Conservation (phyloP, 2,888 invertebrate species). For the Drosophila lutescens region DNA sequence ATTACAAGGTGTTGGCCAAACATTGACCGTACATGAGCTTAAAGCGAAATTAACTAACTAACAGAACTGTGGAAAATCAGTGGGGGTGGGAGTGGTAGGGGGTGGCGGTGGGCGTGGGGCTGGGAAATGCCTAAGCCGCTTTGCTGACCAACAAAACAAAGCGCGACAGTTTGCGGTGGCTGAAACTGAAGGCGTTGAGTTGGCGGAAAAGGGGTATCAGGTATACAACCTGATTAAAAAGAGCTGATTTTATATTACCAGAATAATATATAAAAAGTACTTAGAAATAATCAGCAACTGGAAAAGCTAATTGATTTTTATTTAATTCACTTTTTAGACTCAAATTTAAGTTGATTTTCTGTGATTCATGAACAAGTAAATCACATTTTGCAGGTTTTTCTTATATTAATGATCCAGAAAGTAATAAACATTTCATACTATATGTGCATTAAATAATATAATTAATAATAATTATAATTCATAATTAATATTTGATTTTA, state of each 20-base stretch:
- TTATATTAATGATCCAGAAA: too few species aligned
- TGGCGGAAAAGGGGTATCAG: neutral
- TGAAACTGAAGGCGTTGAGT: neutral
- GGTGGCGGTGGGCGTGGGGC: neutral
- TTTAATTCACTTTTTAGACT: neutral
- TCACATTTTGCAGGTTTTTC: too few species aligned
- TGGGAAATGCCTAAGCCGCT: slow-evolving; percentile 22
- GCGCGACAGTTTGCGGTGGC: slow-evolving; percentile 8
- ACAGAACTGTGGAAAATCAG: slow-evolving; percentile 19
- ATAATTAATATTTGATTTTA: too few species aligned
- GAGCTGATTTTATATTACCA: too few species aligned
- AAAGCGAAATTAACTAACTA: slow-evolving; percentile 73
- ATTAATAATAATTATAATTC: too few species aligned
- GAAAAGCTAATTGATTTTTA: neutral
- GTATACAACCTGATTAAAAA: neutral
- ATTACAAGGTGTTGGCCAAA: slow-evolving; percentile 82
- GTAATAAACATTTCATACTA: too few species aligned
- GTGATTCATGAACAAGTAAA: neutral
- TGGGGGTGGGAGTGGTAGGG: slow-evolving; percentile 11
- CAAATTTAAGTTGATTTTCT: neutral
- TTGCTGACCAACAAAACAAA: slow-evolving; percentile 35
- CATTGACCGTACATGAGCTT: slow-evolving; percentile 83
- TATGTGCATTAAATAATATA: too few species aligned
- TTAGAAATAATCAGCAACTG: neutral
- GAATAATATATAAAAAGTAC: too few species aligned